Conservation (phyloP, 1,140 invertebrate species). For the Bicyclus anynana region DNA sequence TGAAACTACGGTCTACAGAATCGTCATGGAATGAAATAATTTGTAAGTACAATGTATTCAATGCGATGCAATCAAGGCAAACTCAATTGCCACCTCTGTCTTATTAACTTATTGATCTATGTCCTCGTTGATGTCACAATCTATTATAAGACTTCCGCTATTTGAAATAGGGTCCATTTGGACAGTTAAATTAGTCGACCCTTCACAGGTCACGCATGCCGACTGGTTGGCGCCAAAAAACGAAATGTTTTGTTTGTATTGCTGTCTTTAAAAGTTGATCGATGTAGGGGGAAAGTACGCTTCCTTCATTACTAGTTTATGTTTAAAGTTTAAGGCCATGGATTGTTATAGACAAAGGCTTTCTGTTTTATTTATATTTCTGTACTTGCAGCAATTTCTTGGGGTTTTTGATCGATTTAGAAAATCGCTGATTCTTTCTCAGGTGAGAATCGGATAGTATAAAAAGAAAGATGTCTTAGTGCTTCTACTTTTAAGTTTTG, state of each 20-base stretch:
- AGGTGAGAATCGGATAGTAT: no score
- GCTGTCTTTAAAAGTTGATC: slow-evolving; percentile 22
- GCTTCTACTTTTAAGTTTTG: no score
- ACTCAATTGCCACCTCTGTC: slow-evolving; percentile 25
- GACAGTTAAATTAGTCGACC: slow-evolving; percentile 1
- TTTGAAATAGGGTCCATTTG: neutral
- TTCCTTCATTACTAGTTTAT: neutral
- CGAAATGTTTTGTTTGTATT: slow-evolving; percentile 15
- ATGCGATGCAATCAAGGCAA: slow-evolving; percentile 20
- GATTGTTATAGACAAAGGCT: neutral
- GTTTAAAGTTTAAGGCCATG: neutral
- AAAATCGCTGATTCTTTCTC: no score
- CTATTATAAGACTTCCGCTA: neutral
- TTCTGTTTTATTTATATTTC: no score
- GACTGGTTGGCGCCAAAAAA: slow-evolving; percentile 33
- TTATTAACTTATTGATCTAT: slow-evolving; percentile 28
- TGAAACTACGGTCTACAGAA: no score
- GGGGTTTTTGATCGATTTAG: no score
- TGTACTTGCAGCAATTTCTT: no score
- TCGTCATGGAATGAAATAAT: neutral
- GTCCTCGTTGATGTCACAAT: neutral
- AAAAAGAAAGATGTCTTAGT: no score
- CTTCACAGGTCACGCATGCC: slow-evolving; percentile 26
- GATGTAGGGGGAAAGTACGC: slow-evolving; percentile 2
- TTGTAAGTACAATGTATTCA: neutral